Base-by-base conservation (phyloP, 2,888 invertebrate genomes). In the Zonitis immaculata region DNA sequence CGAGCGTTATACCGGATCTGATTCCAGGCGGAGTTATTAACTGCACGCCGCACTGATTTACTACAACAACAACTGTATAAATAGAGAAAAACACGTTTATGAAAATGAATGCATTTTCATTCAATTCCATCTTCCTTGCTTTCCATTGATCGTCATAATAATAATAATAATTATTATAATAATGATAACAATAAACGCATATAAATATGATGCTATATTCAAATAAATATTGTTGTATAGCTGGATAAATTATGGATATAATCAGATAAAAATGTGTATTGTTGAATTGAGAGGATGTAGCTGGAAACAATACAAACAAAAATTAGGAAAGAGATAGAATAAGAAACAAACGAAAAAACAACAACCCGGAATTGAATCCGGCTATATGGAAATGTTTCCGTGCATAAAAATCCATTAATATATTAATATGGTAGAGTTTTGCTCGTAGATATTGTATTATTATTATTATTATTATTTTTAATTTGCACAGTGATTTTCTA, bases 51-150 rank as follows among this genome's bases (percentile, higher is more conserved):
- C 64, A 59, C 61, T 66, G 64, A 53, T 52, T 62, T 58, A 62
- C 61, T 62, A 6, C 32, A 32, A 32, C 14, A 32, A 32, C 14
- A 30, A 30, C 22, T n/a, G 32, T 12, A 30, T 4, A 30, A 30
- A 3, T 12, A 12, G 32, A 14, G 8, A 14, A 32, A 32, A 32
- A 66, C 69, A 66, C 67, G 67, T 66, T 66, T 69, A 62, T 61
- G 62, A 65, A 70, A 71, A 70, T 67, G 72, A 72, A 71, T 70
- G 70, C 70, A 70, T 71, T 70, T 70, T 65, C 70, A 68, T 70
- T 68, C 66, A 67, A 66, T 67, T 64, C 66, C 35, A 35, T 35
- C 35, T 64, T 68, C 60, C 59, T 52, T 60, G 57, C 60, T 62
- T 61, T 59, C 60, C 66, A 61, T 64, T 66, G 63, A 64, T 64